Conservation (phyloP, 2,888 invertebrate species). For the Dusona sp. region DNA sequence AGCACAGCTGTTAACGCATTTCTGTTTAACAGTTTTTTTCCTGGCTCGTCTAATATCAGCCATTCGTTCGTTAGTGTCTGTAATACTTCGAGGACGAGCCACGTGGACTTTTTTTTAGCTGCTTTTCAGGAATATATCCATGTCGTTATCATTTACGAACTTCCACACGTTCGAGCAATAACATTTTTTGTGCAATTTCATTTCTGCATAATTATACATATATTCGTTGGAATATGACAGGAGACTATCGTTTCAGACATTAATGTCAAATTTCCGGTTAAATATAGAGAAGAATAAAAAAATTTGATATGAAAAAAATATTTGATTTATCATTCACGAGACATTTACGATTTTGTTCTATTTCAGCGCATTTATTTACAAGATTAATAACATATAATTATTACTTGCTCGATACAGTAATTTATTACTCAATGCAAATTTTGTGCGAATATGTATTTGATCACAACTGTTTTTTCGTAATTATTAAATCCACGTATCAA, state of each 20-base stretch:
- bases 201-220: neutral
- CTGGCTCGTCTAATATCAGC: neutral
- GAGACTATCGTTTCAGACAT: too few relatives aligned
- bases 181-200: neutral
- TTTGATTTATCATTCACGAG: too few relatives aligned
- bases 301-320: too few relatives aligned
- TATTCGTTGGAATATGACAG: too few relatives aligned
- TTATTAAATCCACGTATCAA: too few relatives aligned
- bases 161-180: neutral
- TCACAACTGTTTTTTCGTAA: too few relatives aligned
- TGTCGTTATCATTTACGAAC: neutral
- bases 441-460: too few relatives aligned
- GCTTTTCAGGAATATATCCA: neutral
- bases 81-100: neutral
- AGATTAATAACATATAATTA: too few relatives aligned
- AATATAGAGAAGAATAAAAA: neutral
- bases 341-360: too few relatives aligned
- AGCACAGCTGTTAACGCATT: neutral
- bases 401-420: too few relatives aligned
- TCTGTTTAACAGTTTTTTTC: slow-evolving; percentile 9
- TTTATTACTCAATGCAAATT: too few relatives aligned
- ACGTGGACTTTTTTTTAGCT: slow-evolving; percentile 3
- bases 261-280: neutral
- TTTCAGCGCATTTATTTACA: too few relatives aligned
- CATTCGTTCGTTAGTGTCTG: neutral